Base-by-base conservation (phyloP, 2,113 vertebrate genomes). In the Callionymus lyra region DNA sequence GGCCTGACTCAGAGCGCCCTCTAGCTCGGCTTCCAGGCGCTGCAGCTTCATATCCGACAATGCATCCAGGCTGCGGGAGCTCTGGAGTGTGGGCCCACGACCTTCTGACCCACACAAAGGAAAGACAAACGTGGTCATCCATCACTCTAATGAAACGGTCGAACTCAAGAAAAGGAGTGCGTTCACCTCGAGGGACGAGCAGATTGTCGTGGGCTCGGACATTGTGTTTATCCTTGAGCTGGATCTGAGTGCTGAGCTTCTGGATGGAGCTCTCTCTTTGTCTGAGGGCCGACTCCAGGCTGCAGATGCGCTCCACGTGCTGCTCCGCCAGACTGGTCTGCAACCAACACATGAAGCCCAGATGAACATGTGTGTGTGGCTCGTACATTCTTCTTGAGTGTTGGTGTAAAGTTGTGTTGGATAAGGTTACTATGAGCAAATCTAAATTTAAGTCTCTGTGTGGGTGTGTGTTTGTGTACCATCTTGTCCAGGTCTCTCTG, bases 401-500 rank as follows among this genome's bases (percentile, higher is more conserved):
- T n/a, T n/a, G n/a, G n/a, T n/a, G n/a, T n/a, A n/a, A n/a, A n/a
- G n/a, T n/a, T n/a, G n/a, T n/a, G n/a, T n/a, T n/a, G n/a, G n/a
- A n/a, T n/a, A n/a, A n/a, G n/a, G n/a, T n/a, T n/a, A n/a, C n/a
- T n/a, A n/a, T n/a, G n/a, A n/a, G n/a, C n/a, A n/a, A n/a, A n/a
- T n/a, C n/a, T n/a, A n/a, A n/a, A n/a, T n/a, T n/a, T n/a, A n/a
- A n/a, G n/a, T n/a, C n/a, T n/a, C n/a, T n/a, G 32, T 46, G 34
- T 57, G 40, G 42, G 33, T 41, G 39, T 46, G 47, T 34, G 9
- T 17, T 9, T 39, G 2, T 50, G 67, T 72, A 94, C 91, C 91
- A 93, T 94, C 64, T 90, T 88, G 15, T 86, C 87, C 19, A 93
- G 80, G 56, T 94, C 89, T 0, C 79, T 88, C 76, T 92, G 89